These are phyloP conservation scores for Halesus radiatus DNA, from an alignment of 1,140 invertebrate species.

Conservation along the genomic window DNA sequence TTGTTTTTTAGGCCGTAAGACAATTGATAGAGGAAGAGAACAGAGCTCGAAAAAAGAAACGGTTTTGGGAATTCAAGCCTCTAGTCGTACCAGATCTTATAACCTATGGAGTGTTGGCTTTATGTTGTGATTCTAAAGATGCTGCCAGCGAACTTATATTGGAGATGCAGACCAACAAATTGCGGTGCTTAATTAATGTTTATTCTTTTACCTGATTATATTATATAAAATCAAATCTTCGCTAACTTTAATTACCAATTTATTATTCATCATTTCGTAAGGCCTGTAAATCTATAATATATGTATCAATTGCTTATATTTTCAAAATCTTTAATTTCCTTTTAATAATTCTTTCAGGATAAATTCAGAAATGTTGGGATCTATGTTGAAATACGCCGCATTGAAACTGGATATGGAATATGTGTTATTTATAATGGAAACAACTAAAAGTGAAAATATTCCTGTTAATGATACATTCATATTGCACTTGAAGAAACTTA, in stretches of 20 bases:
- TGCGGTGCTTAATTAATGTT: slow-evolving; percentile 67
- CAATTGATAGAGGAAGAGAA: slow-evolving; percentile 72
- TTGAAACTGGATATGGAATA: slow-evolving; percentile 74
- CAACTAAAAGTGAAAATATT: slow-evolving; percentile 73
- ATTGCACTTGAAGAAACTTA: slow-evolving; percentile 70
- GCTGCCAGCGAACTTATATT: slow-evolving; percentile 75
- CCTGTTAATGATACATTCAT: slow-evolving; percentile 73
- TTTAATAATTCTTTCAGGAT: slow-evolving; percentile 64
- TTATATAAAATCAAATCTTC: no score
- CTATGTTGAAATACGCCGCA: slow-evolving; percentile 77
- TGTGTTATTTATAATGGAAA: slow-evolving; percentile 77
- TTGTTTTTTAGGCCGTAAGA: slow-evolving; percentile 72
- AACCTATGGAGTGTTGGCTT: slow-evolving; percentile 88
- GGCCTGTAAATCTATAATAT: no score
- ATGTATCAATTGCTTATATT: no score
- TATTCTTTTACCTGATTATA: no score
- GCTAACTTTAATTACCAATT: no score
- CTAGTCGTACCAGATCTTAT: slow-evolving; percentile 80
- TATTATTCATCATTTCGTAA: no score
- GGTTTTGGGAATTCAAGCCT: slow-evolving; percentile 64
- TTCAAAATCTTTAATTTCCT: no score
- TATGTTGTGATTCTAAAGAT: slow-evolving; percentile 77
- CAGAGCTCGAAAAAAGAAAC: slow-evolving; percentile 59
- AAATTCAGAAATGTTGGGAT: slow-evolving; percentile 80
- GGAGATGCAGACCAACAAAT: slow-evolving; percentile 77